Evolutionary conservation across 1,140 invertebrate genomes (phyloP).

Genomic region (Nymphalis io): DNA sequence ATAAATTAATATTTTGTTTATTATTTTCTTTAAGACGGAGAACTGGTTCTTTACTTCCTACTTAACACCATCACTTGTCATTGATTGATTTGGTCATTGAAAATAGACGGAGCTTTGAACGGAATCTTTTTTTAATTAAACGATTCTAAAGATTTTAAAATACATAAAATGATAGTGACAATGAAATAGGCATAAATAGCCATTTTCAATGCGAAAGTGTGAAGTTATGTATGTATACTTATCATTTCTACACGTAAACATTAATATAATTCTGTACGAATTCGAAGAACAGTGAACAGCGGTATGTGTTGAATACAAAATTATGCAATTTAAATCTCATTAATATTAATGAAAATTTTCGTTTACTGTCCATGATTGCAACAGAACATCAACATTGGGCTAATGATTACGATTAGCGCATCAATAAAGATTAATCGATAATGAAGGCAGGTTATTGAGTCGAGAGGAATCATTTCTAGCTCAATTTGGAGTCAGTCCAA

Average conservation of each 20-base stretch:
- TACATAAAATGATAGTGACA: no score
- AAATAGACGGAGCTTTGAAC: no score
- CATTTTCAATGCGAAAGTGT: no score
- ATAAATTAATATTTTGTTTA: no score
- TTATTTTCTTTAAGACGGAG: no score
- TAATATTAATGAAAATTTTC: conserved; percentile 18
- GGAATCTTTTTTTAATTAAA: no score
- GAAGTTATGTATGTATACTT: no score
- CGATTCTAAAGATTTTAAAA: no score
- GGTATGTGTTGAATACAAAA: conserved; percentile 10
- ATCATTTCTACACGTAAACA: neutral
- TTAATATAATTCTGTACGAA: conserved; percentile 15
- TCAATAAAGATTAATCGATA: conserved; percentile 35
- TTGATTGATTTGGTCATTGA: no score
- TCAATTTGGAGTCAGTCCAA: conserved; percentile 37
- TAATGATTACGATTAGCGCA: conserved; percentile 23
- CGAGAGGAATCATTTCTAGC: conserved; percentile 34
- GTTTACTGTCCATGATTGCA: conserved; percentile 1
- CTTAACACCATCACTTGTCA: no score
- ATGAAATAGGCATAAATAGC: no score
- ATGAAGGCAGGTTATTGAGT: conserved; percentile 34
- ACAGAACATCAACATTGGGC: conserved; percentile 19
- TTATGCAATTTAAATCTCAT: conserved; percentile 12
- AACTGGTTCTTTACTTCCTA: no score
- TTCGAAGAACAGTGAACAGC: conserved; percentile 1